A percentile compares a stretch with the other conserved stretches of the same genome.
Conservation (phyloP, 1,140 invertebrate species). For the Medauroidea extradentata region DNA sequence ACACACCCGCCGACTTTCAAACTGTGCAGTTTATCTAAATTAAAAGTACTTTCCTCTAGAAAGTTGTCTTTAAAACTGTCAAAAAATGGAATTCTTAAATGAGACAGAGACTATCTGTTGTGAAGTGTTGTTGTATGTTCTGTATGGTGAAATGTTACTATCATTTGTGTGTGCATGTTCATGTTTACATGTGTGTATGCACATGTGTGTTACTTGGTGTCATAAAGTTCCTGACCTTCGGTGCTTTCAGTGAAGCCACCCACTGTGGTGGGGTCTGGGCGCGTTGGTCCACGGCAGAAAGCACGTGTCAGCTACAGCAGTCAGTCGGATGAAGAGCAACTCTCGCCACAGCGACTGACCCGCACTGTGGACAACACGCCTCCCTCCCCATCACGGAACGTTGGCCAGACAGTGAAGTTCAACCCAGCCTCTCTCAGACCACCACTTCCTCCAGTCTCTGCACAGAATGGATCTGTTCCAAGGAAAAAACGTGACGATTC, state of each 20-base stretch:
- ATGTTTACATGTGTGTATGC: no score
- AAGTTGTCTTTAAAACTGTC: no score
- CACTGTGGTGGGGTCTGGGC: conserved; percentile 43
- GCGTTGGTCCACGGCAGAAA: conserved; percentile 46
- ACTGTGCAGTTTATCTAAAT: no score
- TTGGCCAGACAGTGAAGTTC: neutral
- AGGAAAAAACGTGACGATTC: neutral
- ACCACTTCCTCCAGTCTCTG: neutral
- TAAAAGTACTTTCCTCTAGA: no score
- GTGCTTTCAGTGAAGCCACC: conserved; percentile 41
- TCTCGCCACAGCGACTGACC: neutral
- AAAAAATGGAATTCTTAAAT: no score
- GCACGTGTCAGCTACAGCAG: conserved; percentile 42
- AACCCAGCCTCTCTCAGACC: neutral
- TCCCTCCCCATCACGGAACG: neutral
- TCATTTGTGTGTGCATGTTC: no score
- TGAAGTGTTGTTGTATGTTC: no score
- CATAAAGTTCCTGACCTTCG: no score
- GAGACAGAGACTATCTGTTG: no score
- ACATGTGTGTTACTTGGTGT: no score
- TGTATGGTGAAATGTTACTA: no score
- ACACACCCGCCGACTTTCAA: no score
- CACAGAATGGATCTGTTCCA: neutral
- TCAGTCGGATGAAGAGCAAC: conserved; percentile 37
- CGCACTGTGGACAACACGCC: neutral